A percentile compares a stretch with the other conserved stretches of the same genome.
These are phyloP conservation scores for Pogonognathellus flavescens DNA, from an alignment of 1,140 invertebrate species.

Conservation along the genomic window DNA sequence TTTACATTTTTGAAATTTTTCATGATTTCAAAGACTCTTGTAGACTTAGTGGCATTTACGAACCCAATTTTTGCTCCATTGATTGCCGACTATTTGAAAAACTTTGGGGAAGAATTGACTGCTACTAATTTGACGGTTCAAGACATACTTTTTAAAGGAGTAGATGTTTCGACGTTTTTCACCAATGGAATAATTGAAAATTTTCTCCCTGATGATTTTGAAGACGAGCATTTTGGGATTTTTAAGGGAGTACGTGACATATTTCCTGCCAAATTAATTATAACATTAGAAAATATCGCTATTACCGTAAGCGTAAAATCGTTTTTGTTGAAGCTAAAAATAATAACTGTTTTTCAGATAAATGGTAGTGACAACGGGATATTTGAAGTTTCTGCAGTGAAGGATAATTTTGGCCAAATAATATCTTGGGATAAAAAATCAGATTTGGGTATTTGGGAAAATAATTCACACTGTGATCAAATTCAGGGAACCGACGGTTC, in stretches of 20 bases:
- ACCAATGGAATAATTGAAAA: constrained; percentile 21
- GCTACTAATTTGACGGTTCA: not conserved
- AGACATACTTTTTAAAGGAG: constrained; percentile 13
- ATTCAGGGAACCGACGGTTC: constrained; percentile 16
- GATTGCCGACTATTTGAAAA: constrained; percentile 19
- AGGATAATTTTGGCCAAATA: constrained; percentile 3
- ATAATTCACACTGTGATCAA: constrained; percentile 33
- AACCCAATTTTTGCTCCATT: constrained; percentile 12
- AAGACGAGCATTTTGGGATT: not conserved
- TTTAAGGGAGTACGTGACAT: not conserved
- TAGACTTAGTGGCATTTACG: not conserved
- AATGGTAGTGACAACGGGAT: constrained; percentile 29
- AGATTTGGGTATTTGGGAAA: constrained; percentile 25
- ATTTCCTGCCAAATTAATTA: too few species aligned
- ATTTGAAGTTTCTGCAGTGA: not conserved
- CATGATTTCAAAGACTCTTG: not conserved
- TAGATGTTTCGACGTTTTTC: constrained; percentile 5
- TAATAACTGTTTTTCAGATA: not conserved
- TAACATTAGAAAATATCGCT: too few species aligned
- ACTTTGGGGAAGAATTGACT: constrained; percentile 10
- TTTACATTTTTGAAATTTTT: not conserved
- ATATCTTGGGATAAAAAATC: not conserved
- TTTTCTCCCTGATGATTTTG: constrained; percentile 24
- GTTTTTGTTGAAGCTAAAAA: not conserved
- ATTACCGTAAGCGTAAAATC: too few species aligned